Base-by-base conservation (phyloP, 2,113 vertebrate genomes). In the Setophaga petechia region DNA sequence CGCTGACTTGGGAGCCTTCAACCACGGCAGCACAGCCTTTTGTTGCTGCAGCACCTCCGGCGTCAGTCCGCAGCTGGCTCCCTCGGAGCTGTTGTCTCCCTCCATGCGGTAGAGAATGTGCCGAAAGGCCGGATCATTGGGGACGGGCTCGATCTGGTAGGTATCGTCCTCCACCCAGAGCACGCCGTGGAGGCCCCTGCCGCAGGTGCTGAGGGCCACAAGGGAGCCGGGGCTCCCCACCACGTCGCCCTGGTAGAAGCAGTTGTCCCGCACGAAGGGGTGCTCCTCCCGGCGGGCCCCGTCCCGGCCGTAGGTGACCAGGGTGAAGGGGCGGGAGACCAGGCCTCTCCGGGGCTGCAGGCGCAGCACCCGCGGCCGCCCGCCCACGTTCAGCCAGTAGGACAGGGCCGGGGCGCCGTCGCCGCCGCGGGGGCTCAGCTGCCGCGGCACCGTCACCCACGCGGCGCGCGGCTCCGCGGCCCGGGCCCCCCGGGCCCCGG, bases 101-200 rank as follows among this genome's bases (percentile, higher is more conserved):
- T 95, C 94, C 84, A 97, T 30, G 52, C 62, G 86, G 87, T 97
- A 97, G 12, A 98, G 25, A 20, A 96, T 6, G 52, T 98, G 97
- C 35, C 86, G 93, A 54, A 96, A 95, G 35, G 61, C 55, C 1
- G 22, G 62, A 41, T 97, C 96, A 1, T 30, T 5, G 0, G 23
- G 79, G 43, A 97, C 21, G 28, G 95, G 97, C 82, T 97, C 80
- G 1, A 97, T 96, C 85, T 97, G 90, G 2, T 97, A 98, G 46
- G 72, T 81, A 19, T 44, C 21, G 1, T 52, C 31, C 20, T 94
- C 93, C 52, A 91, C 44, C 87, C 87, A 91, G 21, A 97, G 22
- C 23, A 95, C 5, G 10, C 96, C 96, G 0, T 21, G 78, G 10
- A 97, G 96, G 11, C 91, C 95, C 10, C 85, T 68, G 28, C 82